These are phyloP conservation scores for Pseudomyrmex flavicornis DNA, from an alignment of 1,140 invertebrate species.

Conservation along the genomic window DNA sequence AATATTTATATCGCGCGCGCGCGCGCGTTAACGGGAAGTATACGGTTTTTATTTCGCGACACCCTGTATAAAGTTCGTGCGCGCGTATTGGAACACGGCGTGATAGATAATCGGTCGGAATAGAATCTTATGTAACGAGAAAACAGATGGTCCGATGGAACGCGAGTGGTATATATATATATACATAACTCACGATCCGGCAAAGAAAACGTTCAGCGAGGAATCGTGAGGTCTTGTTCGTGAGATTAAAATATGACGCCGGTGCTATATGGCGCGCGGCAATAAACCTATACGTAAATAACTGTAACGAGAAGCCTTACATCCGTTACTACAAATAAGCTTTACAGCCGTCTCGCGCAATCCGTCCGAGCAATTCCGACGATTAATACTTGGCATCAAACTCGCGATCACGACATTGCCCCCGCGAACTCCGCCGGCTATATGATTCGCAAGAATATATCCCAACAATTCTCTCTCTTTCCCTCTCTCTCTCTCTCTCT, in stretches of 20 bases:
- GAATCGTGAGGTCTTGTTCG: background rate
- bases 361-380: slow-evolving; percentile 37
- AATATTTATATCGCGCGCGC: too few relatives aligned
- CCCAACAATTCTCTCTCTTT: too few relatives aligned
- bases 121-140: slow-evolving; percentile 51
- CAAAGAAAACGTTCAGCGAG: slow-evolving; percentile 11
- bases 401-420: slow-evolving; percentile 16
- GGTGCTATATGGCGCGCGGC: background rate
- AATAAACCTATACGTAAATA: slow-evolving; percentile 52
- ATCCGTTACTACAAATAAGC: slow-evolving; percentile 37
- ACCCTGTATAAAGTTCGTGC: background rate
- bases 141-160: slow-evolving; percentile 37
- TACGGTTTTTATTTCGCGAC: slow-evolving; percentile 22
- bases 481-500: too few relatives aligned
- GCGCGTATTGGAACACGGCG: slow-evolving; percentile 11
- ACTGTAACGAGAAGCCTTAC: slow-evolving; percentile 38
- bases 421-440: slow-evolving; percentile 22
- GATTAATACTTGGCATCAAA: slow-evolving; percentile 54
- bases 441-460: slow-evolving; percentile 2
- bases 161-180: background rate
- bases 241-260: slow-evolving; percentile 31
- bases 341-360: slow-evolving; percentile 34
- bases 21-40: too few relatives aligned
- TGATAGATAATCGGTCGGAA: slow-evolving; percentile 44
- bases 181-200: too few relatives aligned